phyloP scores from a whole-genome alignment of 2,797 vertebrate species.

The Enteromius unitaeniatus region DNA sequence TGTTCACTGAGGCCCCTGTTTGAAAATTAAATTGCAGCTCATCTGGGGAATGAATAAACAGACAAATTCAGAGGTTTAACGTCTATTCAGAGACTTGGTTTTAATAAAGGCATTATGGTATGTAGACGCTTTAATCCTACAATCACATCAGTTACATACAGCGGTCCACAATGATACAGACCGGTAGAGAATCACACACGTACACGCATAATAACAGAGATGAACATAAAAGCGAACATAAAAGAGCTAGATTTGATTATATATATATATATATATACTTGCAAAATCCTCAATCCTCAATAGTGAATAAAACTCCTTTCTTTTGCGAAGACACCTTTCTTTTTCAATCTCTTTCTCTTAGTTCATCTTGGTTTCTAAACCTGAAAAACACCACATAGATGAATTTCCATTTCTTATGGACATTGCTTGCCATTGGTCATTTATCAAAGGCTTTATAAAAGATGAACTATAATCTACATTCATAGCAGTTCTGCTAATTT shows the following conservation, averaged over 20 bases:
- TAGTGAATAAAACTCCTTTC: neutral
- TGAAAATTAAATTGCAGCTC: conserved; percentile 68
- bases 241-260: neutral
- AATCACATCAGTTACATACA: conserved; percentile 52
- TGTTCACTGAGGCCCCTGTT: conserved; percentile 52
- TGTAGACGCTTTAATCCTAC: conserved; percentile 61
- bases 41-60: conserved; percentile 68
- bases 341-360: neutral
- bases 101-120: conserved; percentile 66
- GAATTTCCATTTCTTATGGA: conserved; percentile 37
- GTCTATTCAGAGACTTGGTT: conserved; percentile 59
- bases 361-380: conserved; percentile 20
- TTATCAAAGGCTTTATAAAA: conserved; percentile 58
- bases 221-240: neutral
- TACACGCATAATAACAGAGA: conserved; percentile 3
- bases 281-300: neutral
- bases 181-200: conserved; percentile 10
- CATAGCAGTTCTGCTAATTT: conserved; percentile 63
- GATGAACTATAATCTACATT: conserved; percentile 53
- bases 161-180: conserved; percentile 45
- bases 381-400: conserved; percentile 22
- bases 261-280: neutral
- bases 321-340: neutral
- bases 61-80: conserved; percentile 58
- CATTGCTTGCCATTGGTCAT: conserved; percentile 57